Conservation (phyloP, 2,888 invertebrate genomes). For the Eupithecia inturbata region DNA sequence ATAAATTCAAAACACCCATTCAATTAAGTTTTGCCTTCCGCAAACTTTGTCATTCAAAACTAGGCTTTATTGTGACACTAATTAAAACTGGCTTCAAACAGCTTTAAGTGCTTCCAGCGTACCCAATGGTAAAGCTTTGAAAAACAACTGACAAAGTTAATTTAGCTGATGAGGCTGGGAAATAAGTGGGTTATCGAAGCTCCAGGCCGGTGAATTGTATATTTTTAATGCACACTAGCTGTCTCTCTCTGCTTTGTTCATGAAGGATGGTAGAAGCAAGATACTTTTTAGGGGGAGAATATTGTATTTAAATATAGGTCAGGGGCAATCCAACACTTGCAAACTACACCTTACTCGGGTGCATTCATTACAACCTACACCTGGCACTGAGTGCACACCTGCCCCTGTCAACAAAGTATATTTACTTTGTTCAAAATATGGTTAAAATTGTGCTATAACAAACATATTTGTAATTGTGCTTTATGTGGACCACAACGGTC, state of each 20-base stretch:
- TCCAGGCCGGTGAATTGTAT: background rate
- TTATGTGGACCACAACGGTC: too few relatives aligned
- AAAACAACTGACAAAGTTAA: constrained; percentile 15
- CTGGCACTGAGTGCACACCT: too few relatives aligned
- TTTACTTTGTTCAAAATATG: too few relatives aligned
- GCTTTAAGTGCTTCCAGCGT: constrained; percentile 15
- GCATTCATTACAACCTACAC: too few relatives aligned
- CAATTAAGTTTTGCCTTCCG: background rate
- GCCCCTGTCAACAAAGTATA: too few relatives aligned
- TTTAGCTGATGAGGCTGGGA: constrained; percentile 12
- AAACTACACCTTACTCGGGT: too few relatives aligned
- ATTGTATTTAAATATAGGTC: background rate
- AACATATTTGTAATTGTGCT: too few relatives aligned
- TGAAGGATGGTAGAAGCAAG: too few relatives aligned
- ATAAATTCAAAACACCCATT: constrained; percentile 7
- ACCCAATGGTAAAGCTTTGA: constrained; percentile 22
- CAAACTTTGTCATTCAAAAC: constrained; percentile 12
- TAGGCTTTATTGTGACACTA: constrained; percentile 30
- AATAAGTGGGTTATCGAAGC: constrained; percentile 3
- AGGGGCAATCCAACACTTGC: too few relatives aligned
- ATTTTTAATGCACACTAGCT: background rate
- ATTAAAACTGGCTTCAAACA: constrained; percentile 31
- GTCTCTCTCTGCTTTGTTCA: background rate
- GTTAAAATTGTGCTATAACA: too few relatives aligned
- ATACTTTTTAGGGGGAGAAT: background rate